Evolutionary conservation across 1,140 invertebrate species (phyloP), one percentile per base, ranked within the genome.

Genomic region (Sarcophaga peregrina): DNA sequence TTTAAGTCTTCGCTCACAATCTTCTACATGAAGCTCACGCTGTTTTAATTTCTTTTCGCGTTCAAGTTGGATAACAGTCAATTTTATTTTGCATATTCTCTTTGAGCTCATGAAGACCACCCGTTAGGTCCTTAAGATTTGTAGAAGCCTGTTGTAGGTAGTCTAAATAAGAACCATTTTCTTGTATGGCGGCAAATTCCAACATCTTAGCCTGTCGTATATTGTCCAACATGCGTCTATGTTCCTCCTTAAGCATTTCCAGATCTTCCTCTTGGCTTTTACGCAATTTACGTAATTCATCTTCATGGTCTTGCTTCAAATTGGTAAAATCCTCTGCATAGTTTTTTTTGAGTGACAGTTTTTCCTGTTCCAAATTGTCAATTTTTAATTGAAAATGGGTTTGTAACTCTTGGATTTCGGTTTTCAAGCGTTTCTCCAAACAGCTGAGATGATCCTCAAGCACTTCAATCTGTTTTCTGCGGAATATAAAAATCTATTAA

Each of bases 381-480:
- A 90, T n/a, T 84, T 92, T 92, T 0, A 89, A 87, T 3, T 85
- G 84, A 82, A 90, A 90, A 48, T 87, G 86, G 37, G 88, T 85
- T 1, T 86, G 81, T 3, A 90, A 15, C 7, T 87, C 87, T 48
- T 85, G 85, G 17, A 91, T 86, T 81, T 92, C 91, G 6, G 82
- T 81, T 82, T 91, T 90, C 5, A 92, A 84, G 9, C 91, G 89
- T 76, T 89, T 86, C 83, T 92, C 92, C 0, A 92, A 83, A 1
- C 87, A 86, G 25, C 87, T 85, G 74, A 90, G 84, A 48, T 91
- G 90, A 73, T 91, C 87, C 85, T 92, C 91, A 11, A 92, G 76
- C 0, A 92, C 85, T 74, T 87, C 85, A 0, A 92, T 84, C 86
- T 92, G 92, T 85, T 92, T 92, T 83, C 91, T 92, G 74, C 47